Percentiles rank a stretch among this genome's conserved stretches.
These are phyloP conservation scores for Mycalesis mineus DNA, from an alignment of 2,888 invertebrate species.

Conservation along the genomic window DNA sequence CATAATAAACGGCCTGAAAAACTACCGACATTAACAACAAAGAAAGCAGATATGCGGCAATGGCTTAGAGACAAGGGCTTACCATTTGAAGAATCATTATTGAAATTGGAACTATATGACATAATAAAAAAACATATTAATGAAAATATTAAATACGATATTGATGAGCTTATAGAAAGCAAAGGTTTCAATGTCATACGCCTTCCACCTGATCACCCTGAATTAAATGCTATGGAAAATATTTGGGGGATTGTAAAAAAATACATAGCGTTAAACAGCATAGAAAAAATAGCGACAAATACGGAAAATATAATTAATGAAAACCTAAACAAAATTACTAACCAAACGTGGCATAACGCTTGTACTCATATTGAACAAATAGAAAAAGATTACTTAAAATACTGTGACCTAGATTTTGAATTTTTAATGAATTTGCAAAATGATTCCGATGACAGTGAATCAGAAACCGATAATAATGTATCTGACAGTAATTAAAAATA, in stretches of 20 bases:
- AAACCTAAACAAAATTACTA: slow-evolving; percentile 19
- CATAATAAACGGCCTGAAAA: not conserved
- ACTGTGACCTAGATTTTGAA: slow-evolving; percentile 14
- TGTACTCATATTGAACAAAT: slow-evolving; percentile 8
- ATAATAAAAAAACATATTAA: slow-evolving; percentile 20
- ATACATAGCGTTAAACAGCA: slow-evolving; percentile 16
- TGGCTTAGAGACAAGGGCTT: slow-evolving; percentile 19
- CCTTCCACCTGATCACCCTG: slow-evolving; percentile 14
- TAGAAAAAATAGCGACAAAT: slow-evolving; percentile 13
- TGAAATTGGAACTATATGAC: slow-evolving; percentile 23
- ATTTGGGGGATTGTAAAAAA: slow-evolving; percentile 22
- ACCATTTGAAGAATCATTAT: slow-evolving; percentile 6
- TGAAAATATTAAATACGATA: not conserved
- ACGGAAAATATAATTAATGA: slow-evolving; percentile 19
- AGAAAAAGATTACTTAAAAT: slow-evolving; percentile 12
- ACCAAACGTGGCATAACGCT: slow-evolving; percentile 19
- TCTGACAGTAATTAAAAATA: too few species aligned
- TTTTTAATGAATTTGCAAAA: slow-evolving; percentile 4
- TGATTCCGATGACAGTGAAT: slow-evolving; percentile 6
- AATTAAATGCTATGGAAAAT: slow-evolving; percentile 28
- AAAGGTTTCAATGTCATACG: not conserved
- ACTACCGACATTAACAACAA: slow-evolving; percentile 15
- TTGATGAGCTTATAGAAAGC: not conserved
- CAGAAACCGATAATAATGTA: not conserved
- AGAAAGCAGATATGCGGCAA: slow-evolving; percentile 15